Base-by-base conservation (phyloP, 2,113 vertebrate species). In the Ginglymostoma cirratum region DNA sequence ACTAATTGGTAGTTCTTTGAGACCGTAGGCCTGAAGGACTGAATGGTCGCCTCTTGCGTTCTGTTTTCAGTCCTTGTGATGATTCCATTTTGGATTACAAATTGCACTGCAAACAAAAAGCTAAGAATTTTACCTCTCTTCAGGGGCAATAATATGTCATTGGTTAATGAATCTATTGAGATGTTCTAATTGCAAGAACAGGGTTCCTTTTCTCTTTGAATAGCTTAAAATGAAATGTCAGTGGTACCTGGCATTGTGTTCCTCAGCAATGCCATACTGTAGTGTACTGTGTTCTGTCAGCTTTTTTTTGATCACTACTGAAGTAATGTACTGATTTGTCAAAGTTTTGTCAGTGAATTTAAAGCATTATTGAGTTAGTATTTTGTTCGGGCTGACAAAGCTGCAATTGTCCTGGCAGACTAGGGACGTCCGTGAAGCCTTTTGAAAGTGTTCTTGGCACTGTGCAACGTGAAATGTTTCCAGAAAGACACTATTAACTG, bases 321-420 rank as follows among this genome's bases (percentile, higher is more conserved):
- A 48, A 94, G 38, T 70, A 94, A 70, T 94, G n/a, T 94, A 48
- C 42, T 70, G 93, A 70, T 70, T 94, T 94, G 38, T 70, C 67
- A 70, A 45, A 23, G 10, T 70, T 67, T 94, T 94, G 42, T 27
- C 67, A 23, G 19, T n/a, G 78, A 21, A 27, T 89, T 89, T 24
- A 94, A 42, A 45, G 65, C 61, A 94, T 66, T 42, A 94, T 67
- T 94, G n/a, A 66, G 38, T 24, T 45, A 67, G 42, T 42, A 72
- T 95, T 95, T 95, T 70, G 67, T 72, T 70, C 0, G 21, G 38
- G 42, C 38, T 95, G 38, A 95, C 67, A 70, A 95, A 95, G 67
- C 67, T 95, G 42, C 27, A 5, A 72, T 30, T 95, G 93, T 95
- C 65, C 67, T 30, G 38, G 23, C 38, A 23, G 48, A 69, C 67